Conservation (phyloP, 2,113 vertebrate genomes). For the Semicossyphus pulcher region DNA sequence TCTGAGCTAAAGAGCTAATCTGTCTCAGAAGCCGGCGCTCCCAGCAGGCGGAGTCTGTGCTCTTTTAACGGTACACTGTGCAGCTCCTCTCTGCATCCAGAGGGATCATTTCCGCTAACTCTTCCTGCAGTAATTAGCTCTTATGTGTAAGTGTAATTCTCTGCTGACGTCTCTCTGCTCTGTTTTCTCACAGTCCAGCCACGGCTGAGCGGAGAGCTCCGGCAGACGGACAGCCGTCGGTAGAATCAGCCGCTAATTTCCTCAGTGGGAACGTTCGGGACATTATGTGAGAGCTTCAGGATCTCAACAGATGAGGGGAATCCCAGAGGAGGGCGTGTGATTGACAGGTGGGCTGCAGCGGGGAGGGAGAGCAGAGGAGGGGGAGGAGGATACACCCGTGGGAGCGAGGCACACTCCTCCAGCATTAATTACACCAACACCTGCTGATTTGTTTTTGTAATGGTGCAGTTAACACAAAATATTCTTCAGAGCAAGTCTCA, state of each 20-base stretch:
- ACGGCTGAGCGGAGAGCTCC: conserved; percentile 56
- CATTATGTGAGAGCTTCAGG: conserved; percentile 35
- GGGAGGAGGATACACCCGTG: not conserved
- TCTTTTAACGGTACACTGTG: conserved; percentile 25
- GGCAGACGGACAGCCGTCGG: conserved; percentile 23
- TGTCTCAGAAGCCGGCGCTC: conserved; percentile 8
- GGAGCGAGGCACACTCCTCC: conserved; percentile 16
- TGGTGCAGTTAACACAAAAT: not conserved
- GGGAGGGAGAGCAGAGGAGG: conserved; percentile 1
- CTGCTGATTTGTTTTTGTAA: conserved; percentile 19
- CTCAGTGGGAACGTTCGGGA: conserved; percentile 35
- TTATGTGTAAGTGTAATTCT: conserved; percentile 60
- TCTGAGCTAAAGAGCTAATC: conserved; percentile 4
- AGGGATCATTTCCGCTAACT: conserved; percentile 37
- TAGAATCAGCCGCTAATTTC: conserved; percentile 38
- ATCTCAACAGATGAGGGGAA: conserved; percentile 44
- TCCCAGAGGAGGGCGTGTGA: conserved; percentile 52
- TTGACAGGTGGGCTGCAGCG: conserved; percentile 56
- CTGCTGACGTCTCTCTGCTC: conserved; percentile 48
- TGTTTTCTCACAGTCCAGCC: conserved; percentile 35
- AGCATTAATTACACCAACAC: conserved; percentile 59
- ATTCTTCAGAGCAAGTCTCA: no score
- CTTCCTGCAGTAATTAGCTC: conserved; percentile 64
- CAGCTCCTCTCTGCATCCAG: conserved; percentile 22
- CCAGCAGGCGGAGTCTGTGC: conserved; percentile 7